Percentiles rank a stretch among this genome's conserved stretches.
phyloP scores from a whole-genome alignment of 2,797 vertebrate genomes.

The Enteromius paludinosus region DNA sequence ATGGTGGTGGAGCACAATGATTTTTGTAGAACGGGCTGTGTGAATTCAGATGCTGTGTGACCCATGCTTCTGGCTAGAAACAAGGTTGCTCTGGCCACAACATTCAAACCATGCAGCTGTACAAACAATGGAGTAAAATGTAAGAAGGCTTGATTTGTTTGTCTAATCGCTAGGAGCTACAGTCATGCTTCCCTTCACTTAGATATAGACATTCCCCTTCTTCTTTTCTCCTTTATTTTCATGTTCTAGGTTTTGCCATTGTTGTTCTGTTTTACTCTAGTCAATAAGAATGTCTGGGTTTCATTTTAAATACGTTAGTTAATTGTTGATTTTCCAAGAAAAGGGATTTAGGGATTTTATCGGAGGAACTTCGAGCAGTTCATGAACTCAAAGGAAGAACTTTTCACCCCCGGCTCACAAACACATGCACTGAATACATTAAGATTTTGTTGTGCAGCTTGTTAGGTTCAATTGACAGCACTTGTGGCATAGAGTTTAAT shows the following conservation, averaged over 20 bases:
- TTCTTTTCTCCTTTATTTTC: slow-evolving; percentile 25
- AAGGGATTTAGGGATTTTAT: neutral
- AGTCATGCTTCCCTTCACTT: slow-evolving; percentile 47
- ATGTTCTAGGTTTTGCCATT: slow-evolving; percentile 11
- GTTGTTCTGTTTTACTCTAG: slow-evolving; percentile 22
- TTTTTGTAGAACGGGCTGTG: slow-evolving; percentile 28
- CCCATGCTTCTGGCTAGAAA: slow-evolving; percentile 44
- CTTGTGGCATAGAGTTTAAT: too few species aligned
- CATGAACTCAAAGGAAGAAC: slow-evolving; percentile 10
- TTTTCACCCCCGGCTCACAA: slow-evolving; percentile 22
- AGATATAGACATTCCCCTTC: slow-evolving; percentile 28
- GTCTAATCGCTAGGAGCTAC: slow-evolving; percentile 57
- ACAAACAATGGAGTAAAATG: slow-evolving; percentile 56
- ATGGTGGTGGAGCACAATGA: slow-evolving; percentile 13
- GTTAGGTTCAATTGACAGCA: neutral
- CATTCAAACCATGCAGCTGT: slow-evolving; percentile 61
- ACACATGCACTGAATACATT: neutral
- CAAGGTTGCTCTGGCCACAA: slow-evolving; percentile 49
- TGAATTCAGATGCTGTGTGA: slow-evolving; percentile 47
- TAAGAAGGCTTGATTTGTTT: slow-evolving; percentile 61
- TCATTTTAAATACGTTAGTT: slow-evolving; percentile 32
- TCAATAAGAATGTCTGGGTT: slow-evolving; percentile 28
- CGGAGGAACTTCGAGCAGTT: neutral
- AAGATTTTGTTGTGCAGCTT: neutral
- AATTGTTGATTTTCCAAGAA: slow-evolving; percentile 4